Base-by-base conservation (phyloP, 53 echinoderm and acorn worm genomes). In the Stichopus horrens region DNA sequence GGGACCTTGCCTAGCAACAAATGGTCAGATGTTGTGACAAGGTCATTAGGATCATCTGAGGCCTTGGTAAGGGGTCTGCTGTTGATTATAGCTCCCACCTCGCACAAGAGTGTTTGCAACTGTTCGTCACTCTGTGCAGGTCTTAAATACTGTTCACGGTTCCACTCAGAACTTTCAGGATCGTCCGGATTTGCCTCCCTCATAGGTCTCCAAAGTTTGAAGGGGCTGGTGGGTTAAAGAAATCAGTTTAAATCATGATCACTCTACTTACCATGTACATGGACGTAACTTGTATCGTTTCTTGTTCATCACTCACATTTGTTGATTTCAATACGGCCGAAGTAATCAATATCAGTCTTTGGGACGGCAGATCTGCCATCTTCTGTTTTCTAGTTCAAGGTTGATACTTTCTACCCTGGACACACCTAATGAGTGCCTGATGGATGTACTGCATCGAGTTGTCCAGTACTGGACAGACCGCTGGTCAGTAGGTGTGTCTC, bases 61-160 rank as follows among this genome's bases (percentile, higher is more conserved):
- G 59, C 80, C 52, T 76, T 71, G 54, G 88, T 91, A 5, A 90
- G 91, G 54, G 88, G 91, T 58, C 95, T 76, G 53, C 90, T 91
- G 71, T 93, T 95, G 9, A 95, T 65, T 18, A 91, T 92, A 5
- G 89, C 83, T 63, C 89, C 93, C 21, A 95, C 91, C 73, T 94
- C 94, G 59, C 91, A 91, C 76, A 93, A 74, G 14, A 89, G 71
- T 23, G 94, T 94, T 66, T 76, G 51, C 21, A 94, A 89, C 87
- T 92, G 90, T 55, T 94, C 94, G 8, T 92, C 91, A 37, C 52
- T 75, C n/a, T 73, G 83, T 7, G 5, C 23, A n/a, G 91, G 90
- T 76, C 74, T 93, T n/a, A 37, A 37, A 37, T 37, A 37, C 37
- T 37, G 37, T 37, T 37, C 37, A 37, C 37, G 55, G 92, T 88